Conservation (phyloP, 2,888 invertebrate species). For the Bruchidius siliquastri region DNA sequence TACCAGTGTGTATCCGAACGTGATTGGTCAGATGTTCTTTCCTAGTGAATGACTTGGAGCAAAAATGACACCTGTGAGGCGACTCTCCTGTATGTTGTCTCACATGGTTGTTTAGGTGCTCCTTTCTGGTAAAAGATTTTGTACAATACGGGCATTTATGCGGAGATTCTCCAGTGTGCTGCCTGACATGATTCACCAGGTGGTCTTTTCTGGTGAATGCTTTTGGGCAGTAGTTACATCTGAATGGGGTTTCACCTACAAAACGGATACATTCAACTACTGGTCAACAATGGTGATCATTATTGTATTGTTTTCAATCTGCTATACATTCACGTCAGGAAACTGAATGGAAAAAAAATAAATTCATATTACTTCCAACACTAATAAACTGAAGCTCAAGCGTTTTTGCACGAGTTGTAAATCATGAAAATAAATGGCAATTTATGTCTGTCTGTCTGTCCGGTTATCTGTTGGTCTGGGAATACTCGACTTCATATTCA, state of each 20-base stretch:
- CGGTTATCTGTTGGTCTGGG: too few relatives aligned
- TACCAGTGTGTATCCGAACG: slow-evolving; percentile 58
- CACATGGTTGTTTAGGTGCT: slow-evolving; percentile 80
- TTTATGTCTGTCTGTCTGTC: too few relatives aligned
- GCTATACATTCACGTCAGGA: background rate
- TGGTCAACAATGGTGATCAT: background rate
- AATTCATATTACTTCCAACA: too few relatives aligned
- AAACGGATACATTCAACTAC: background rate
- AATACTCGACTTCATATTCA: too few relatives aligned
- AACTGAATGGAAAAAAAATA: background rate
- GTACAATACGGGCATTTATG: slow-evolving; percentile 74
- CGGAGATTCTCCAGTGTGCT: slow-evolving; percentile 67
- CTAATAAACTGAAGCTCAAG: too few relatives aligned
- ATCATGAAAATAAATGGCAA: too few relatives aligned
- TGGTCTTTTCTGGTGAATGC: slow-evolving; percentile 82
- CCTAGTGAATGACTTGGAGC: slow-evolving; percentile 78
- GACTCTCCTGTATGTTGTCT: slow-evolving; percentile 85
- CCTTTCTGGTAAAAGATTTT: slow-evolving; percentile 74
- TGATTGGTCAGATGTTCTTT: slow-evolving; percentile 85
- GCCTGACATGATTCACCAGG: slow-evolving; percentile 67
- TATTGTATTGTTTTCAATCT: background rate
- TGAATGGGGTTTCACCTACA: slow-evolving; percentile 59
- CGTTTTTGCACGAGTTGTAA: too few relatives aligned
- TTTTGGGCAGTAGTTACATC: slow-evolving; percentile 81
- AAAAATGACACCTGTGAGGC: slow-evolving; percentile 79